phyloP scores from a whole-genome alignment of 2,797 vertebrate species.

The Lutjanus campechanus region DNA sequence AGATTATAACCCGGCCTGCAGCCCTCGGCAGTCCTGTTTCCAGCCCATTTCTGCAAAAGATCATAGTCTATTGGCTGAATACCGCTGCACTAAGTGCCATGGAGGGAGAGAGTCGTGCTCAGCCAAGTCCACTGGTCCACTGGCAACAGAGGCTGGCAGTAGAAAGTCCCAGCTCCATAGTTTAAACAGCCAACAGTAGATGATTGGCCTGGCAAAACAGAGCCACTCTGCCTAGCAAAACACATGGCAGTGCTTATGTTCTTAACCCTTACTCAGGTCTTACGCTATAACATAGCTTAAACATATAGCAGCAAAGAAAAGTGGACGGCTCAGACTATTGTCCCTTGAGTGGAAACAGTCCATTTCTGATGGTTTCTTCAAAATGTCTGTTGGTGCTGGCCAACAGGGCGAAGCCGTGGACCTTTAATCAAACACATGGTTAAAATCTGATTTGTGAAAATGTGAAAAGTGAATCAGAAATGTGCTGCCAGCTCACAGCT shows the following conservation, averaged over 20 bases:
- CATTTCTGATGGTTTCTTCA: conserved; percentile 13
- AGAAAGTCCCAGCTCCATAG: conserved; percentile 77
- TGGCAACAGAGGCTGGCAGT: conserved; percentile 80
- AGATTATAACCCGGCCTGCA: conserved; percentile 73
- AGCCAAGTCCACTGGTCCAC: conserved; percentile 82
- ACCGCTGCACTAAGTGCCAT: conserved; percentile 77
- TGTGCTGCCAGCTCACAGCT: conserved; percentile 12
- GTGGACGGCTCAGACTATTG: conserved; percentile 6
- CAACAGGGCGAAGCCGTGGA: background rate
- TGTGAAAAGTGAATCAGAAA: conserved; percentile 23
- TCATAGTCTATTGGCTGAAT: conserved; percentile 78
- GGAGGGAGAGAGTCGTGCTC: conserved; percentile 62
- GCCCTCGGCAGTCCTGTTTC: conserved; percentile 70
- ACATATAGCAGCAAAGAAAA: conserved; percentile 27
- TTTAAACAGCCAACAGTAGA: conserved; percentile 82
- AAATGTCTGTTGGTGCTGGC: background rate
- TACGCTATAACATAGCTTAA: conserved; percentile 37
- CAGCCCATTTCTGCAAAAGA: conserved; percentile 79
- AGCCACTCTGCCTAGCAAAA: conserved; percentile 76
- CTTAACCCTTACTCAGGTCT: conserved; percentile 71
- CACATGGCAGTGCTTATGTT: conserved; percentile 81
- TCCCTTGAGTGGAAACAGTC: background rate
- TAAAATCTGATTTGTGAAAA: conserved; percentile 34
- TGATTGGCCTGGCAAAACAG: conserved; percentile 81
- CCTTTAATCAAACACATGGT: conserved; percentile 21